These are phyloP conservation scores for Drosophila vallismaia DNA, from an alignment of 2,888 invertebrate genomes.

Conservation along the genomic window DNA sequence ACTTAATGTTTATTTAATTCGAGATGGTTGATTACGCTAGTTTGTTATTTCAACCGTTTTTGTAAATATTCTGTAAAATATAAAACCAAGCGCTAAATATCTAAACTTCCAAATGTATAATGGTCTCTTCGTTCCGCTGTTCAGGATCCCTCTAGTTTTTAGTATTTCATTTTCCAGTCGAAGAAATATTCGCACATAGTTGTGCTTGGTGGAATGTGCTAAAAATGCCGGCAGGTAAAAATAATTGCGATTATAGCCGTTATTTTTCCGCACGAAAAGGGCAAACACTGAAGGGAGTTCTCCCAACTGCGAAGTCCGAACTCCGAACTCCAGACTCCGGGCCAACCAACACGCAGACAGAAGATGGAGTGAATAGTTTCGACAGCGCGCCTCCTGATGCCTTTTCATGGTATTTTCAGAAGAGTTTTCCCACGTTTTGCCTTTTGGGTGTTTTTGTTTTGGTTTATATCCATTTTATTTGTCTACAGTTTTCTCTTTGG, in stretches of 20 bases:
- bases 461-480: not conserved
- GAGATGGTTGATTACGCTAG: slow-evolving; percentile 2
- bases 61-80: not conserved
- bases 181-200: slow-evolving; percentile 51
- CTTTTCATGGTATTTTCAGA: slow-evolving; percentile 3
- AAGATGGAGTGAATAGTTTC: slow-evolving; percentile 14
- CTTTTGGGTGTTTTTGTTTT: not conserved
- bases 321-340: not conserved
- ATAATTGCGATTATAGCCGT: slow-evolving; percentile 53
- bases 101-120: too few species aligned
- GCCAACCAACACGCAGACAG: not conserved
- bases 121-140: not conserved
- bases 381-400: not conserved
- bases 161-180: slow-evolving; percentile 33
- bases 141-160: not conserved
- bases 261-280: slow-evolving; percentile 20
- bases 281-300: not conserved
- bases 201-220: slow-evolving; percentile 42
- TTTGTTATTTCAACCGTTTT: not conserved
- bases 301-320: not conserved
- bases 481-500: not conserved
- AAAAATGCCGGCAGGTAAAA: slow-evolving; percentile 53
- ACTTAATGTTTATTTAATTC: slow-evolving; percentile 26
- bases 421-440: not conserved
- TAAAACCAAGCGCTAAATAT: too few species aligned